Percentiles rank a stretch among this genome's conserved stretches.
Conservation (phyloP, 2,888 invertebrate species). For the Harmothoe impar region DNA sequence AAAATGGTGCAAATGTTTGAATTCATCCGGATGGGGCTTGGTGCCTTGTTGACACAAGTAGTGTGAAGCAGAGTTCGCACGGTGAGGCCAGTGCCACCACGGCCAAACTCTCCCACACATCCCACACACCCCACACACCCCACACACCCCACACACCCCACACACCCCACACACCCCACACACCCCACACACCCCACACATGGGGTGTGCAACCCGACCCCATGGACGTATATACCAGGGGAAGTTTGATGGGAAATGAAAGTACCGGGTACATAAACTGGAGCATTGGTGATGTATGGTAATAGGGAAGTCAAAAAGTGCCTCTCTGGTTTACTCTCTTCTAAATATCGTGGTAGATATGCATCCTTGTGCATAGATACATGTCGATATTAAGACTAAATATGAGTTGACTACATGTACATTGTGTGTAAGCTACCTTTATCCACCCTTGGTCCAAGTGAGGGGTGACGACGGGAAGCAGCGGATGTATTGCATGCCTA, state of each 20-base stretch:
- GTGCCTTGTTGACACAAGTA: background rate
- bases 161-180: background rate
- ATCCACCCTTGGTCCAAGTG: too few species aligned
- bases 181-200: background rate
- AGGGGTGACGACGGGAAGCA: too few species aligned
- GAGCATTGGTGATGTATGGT: background rate
- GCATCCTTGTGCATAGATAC: too few species aligned
- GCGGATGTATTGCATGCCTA: too few species aligned
- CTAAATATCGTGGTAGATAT: too few species aligned
- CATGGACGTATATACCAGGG: background rate
- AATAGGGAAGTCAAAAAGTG: too few species aligned
- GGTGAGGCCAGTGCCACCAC: background rate
- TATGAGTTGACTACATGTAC: too few species aligned
- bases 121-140: background rate
- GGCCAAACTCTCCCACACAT: background rate
- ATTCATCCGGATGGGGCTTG: background rate
- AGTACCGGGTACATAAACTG: background rate
- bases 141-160: background rate
- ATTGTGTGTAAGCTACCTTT: too few species aligned
- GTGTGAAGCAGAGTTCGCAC: background rate
- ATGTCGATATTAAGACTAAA: too few species aligned
- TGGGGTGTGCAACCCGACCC: background rate
- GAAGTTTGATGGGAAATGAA: background rate
- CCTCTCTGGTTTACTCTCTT: too few species aligned
- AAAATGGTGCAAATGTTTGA: background rate